phyloP scores from a whole-genome alignment of 1,140 invertebrate species.

The Caenorhabditis latens region DNA sequence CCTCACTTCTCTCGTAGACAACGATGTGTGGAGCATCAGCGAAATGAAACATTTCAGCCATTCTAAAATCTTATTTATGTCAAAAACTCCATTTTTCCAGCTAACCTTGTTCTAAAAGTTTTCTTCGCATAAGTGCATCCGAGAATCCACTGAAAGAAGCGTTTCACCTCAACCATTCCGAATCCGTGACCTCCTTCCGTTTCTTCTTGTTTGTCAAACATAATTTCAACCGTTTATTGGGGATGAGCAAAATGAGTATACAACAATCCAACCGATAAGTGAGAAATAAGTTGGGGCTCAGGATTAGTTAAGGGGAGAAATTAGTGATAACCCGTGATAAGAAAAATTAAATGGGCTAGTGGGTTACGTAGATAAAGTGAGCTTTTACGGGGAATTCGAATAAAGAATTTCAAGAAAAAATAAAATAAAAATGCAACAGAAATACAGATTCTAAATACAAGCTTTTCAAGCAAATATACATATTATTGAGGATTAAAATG shows the following conservation, averaged over 20 bases:
- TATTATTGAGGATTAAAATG: background rate
- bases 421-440: background rate
- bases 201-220: slow-evolving; percentile 18
- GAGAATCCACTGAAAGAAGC: slow-evolving; percentile 41
- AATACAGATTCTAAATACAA: background rate
- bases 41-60: slow-evolving; percentile 42
- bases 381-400: too few species aligned
- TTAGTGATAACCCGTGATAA: background rate
- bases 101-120: background rate
- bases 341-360: background rate
- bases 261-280: background rate
- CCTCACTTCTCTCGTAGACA: slow-evolving; percentile 13
- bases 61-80: background rate
- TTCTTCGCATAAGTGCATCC: slow-evolving; percentile 39
- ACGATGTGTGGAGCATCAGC: slow-evolving; percentile 43
- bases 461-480: background rate
- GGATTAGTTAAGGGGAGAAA: background rate
- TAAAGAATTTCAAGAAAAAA: too few species aligned
- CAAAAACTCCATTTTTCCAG: background rate
- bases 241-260: slow-evolving; percentile 31
- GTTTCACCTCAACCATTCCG: background rate
- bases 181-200: background rate
- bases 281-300: background rate
- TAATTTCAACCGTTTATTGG: background rate
- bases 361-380: slow-evolving; percentile 19